These are phyloP conservation scores for Cryptus viduatorius DNA, from an alignment of 2,888 invertebrate genomes.

Conservation along the genomic window DNA sequence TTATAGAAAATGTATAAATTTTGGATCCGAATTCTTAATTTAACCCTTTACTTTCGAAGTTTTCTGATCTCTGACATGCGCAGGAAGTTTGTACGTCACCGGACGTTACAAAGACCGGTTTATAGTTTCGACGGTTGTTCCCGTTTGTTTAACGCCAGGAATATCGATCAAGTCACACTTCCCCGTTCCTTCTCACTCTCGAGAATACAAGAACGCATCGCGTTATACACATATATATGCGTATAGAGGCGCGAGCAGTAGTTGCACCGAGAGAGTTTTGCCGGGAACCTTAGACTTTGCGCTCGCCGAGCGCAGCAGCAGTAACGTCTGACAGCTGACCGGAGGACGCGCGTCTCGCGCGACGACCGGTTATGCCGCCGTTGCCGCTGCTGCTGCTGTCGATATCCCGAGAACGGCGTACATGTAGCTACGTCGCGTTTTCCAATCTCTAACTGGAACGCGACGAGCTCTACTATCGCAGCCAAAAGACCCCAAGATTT, in stretches of 20 bases:
- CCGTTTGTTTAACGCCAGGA: slow-evolving; percentile 50
- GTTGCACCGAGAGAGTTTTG: slow-evolving; percentile 30
- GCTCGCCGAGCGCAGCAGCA: slow-evolving; percentile 42
- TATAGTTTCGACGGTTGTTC: slow-evolving; percentile 54
- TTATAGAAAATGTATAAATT: not conserved
- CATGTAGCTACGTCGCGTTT: slow-evolving; percentile 23
- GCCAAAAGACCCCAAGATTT: not conserved
- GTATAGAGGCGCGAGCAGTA: not conserved
- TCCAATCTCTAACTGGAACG: slow-evolving; percentile 28
- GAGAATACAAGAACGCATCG: not conserved
- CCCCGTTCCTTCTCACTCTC: slow-evolving; percentile 28
- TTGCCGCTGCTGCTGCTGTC: slow-evolving; percentile 41
- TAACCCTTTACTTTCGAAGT: not conserved
- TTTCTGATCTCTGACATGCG: not conserved
- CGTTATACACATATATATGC: slow-evolving; percentile 2
- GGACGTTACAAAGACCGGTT: slow-evolving; percentile 48
- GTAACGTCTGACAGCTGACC: slow-evolving; percentile 61
- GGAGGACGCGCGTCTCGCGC: slow-evolving; percentile 45
- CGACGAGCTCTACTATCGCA: not conserved
- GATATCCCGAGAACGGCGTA: slow-evolving; percentile 27
- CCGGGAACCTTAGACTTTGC: slow-evolving; percentile 69
- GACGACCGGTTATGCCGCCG: slow-evolving; percentile 61
- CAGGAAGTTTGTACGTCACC: slow-evolving; percentile 31
- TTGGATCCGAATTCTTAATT: not conserved
- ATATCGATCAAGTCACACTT: slow-evolving; percentile 56